A percentile compares a stretch with the other conserved stretches of the same genome.
Evolutionary conservation across 2,113 vertebrate species (phyloP).

Genomic region (Colossoma macropomum): DNA sequence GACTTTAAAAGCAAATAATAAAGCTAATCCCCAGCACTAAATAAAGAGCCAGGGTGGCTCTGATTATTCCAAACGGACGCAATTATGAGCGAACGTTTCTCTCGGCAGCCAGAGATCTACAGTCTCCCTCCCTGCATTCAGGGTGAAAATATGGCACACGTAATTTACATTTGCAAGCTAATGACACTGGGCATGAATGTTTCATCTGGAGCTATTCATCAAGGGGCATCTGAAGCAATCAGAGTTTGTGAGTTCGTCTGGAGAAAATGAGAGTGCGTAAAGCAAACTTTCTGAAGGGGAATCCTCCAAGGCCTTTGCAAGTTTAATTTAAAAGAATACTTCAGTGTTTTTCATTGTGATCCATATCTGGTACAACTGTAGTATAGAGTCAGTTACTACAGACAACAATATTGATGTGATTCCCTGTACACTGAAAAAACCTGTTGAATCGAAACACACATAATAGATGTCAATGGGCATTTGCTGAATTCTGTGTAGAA

Average conservation of each 20-base stretch:
- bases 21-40: constrained; percentile 28
- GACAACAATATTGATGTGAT: neutral
- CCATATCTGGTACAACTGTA: neutral
- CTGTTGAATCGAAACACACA: neutral
- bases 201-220: constrained; percentile 15
- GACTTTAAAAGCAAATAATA: constrained; percentile 39
- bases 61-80: constrained; percentile 22
- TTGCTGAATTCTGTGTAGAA: too few species aligned
- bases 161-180: constrained; percentile 23
- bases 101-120: neutral
- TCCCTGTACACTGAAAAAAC: neutral
- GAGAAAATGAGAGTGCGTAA: neutral
- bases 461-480: too few species aligned
- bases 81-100: constrained; percentile 40
- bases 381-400: neutral
- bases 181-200: neutral
- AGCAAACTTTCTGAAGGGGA: neutral
- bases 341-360: neutral
- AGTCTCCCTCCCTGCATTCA: neutral
- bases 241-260: neutral
- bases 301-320: neutral
- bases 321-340: neutral
- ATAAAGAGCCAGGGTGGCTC: constrained; percentile 4
- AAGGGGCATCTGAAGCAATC: neutral
- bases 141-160: constrained; percentile 26